Evolutionary conservation across 1,140 invertebrate species (phyloP), one percentile per base, ranked within the genome.

Genomic region (Meloidogyne exigua): DNA sequence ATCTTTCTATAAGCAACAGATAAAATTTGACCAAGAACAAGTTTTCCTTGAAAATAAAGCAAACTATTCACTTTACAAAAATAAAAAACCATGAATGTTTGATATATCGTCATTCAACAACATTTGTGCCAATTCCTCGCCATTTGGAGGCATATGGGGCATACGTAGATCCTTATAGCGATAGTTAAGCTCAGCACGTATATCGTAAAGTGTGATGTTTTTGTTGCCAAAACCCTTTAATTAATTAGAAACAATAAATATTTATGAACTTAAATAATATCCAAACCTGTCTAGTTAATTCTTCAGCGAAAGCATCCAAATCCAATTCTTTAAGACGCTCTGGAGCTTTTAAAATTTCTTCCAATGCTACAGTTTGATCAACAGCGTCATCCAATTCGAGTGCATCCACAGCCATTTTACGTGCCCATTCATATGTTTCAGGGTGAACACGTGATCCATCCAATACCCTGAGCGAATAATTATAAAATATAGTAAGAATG

Each of bases 361-460:
- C 95, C 0, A 99, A 88, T 21, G 96, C 96, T 3, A 93, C 93
- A 0, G 95, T 94, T 0, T 96, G 95, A 90, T 99, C 97, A n/a
- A 80, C 90, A 89, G 93, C 92, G 79, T 96, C 95, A 82, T 98
- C 96, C 81, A 98, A 97, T 82, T 99, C 97, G 13, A 99, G 89
- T 10, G 97, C 97, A 90, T 99, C 97, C 0, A 98, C 95, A 4
- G 96, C 97, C 96, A 99, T 99, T 90, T 99, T 99, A 25, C 95
- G 89, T 0, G 97, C 97, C 96, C 96, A 98, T 88, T 99, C 96
- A 84, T 99, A 99, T 0, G 83, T 87, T 89, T 99, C 97, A 0
- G 96, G 96, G 90, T 99, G 97, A 0, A 99, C 95, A 79, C 97
- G 90, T 0, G 97, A 97, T 0, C 95, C 95, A 87, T 99, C 97